A percentile compares a stretch with the other conserved stretches of the same genome.
Conservation (phyloP, 1,140 invertebrate genomes). For the Pomacea maculata region DNA sequence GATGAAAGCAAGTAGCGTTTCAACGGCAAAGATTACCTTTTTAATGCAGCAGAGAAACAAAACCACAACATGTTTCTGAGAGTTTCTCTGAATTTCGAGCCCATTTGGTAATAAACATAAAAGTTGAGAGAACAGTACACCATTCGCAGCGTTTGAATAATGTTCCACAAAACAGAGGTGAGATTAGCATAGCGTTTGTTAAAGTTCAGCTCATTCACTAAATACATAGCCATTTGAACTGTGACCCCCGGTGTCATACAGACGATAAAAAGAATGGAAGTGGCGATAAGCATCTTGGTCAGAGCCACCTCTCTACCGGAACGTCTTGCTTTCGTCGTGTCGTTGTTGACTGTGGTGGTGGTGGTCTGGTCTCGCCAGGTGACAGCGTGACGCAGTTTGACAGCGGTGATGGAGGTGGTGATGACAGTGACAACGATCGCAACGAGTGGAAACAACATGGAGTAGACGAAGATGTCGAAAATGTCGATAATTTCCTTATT, state of each 20-base stretch:
- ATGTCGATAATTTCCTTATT: slow-evolving; percentile 15
- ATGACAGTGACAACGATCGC: slow-evolving; percentile 8
- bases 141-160: slow-evolving; percentile 1
- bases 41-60: too few species aligned
- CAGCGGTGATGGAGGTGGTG: slow-evolving; percentile 15
- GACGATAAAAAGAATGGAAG: slow-evolving; percentile 15
- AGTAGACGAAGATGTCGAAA: slow-evolving; percentile 11
- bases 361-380: slow-evolving; percentile 9
- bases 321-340: neutral
- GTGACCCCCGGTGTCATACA: slow-evolving; percentile 3
- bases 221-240: slow-evolving; percentile 1
- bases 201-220: slow-evolving; percentile 1
- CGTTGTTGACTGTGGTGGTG: neutral
- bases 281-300: slow-evolving; percentile 10
- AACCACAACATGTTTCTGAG: neutral
- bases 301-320: slow-evolving; percentile 7
- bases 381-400: slow-evolving; percentile 2
- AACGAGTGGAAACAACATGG: neutral
- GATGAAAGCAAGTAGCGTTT: too few species aligned
- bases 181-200: neutral
- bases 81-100: slow-evolving; percentile 13
- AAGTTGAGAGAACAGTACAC: slow-evolving; percentile 15
- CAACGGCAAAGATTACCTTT: too few species aligned
- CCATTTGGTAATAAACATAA: slow-evolving; percentile 17
- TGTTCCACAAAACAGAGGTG: slow-evolving; percentile 3